A percentile compares a stretch with the other conserved stretches of the same genome.
Conservation (phyloP, 2,113 vertebrate species). For the Nycticorax nycticorax region DNA sequence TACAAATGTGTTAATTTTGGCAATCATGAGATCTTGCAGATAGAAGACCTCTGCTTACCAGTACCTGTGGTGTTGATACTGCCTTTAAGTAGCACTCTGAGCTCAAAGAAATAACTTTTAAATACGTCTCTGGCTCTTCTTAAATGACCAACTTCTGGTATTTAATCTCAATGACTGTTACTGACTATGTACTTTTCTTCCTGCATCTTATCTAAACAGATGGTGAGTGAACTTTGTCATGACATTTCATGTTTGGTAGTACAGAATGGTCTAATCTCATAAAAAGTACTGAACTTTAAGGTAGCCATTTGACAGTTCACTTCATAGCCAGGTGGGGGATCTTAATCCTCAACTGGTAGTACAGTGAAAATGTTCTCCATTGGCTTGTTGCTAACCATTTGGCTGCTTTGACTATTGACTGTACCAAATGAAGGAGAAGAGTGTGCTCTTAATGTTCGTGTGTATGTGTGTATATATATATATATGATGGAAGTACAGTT, state of each 20-base stretch:
- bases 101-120: background rate
- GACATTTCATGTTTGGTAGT: constrained; percentile 56
- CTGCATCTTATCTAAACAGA: constrained; percentile 83
- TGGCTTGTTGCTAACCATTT: background rate
- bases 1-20: background rate
- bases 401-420: constrained; percentile 63
- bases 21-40: background rate
- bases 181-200: constrained; percentile 69
- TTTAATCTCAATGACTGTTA: constrained; percentile 55
- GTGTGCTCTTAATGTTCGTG: background rate
- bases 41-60: background rate
- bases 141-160: background rate
- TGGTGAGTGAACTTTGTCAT: constrained; percentile 83
- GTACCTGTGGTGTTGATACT: background rate
- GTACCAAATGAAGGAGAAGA: constrained; percentile 30
- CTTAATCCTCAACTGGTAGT: background rate
- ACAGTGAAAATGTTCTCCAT: background rate
- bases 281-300: constrained; percentile 70
- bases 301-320: constrained; percentile 19
- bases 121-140: background rate
- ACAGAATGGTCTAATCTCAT: constrained; percentile 75
- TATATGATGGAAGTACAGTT: constrained; percentile 44
- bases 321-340: constrained; percentile 18
- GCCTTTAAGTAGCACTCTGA: background rate
- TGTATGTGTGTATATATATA: background rate